A percentile compares a stretch with the other conserved stretches of the same genome.
Evolutionary conservation across 2,113 vertebrate species (phyloP).

Genomic region (Bettongia penicillata): DNA sequence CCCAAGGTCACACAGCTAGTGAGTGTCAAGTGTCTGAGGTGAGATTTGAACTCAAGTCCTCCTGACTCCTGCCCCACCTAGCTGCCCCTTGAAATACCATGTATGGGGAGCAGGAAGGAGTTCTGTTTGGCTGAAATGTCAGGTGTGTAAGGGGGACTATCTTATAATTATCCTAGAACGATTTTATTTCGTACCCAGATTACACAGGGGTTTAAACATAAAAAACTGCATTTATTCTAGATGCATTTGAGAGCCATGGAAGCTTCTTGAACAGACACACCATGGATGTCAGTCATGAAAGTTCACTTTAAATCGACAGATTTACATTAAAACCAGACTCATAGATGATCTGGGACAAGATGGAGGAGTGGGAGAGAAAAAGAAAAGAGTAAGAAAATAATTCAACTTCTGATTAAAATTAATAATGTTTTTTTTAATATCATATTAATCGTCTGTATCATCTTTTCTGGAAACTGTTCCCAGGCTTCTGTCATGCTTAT

Average conservation of each 20-base stretch:
- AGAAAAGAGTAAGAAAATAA: neutral
- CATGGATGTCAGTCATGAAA: neutral
- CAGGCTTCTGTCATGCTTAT: conserved; percentile 71
- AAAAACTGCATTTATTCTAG: neutral
- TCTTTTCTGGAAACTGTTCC: conserved; percentile 71
- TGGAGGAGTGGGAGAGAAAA: neutral
- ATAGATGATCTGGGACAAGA: neutral
- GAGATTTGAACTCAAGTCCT: no score
- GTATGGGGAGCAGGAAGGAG: neutral
- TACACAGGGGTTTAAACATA: neutral
- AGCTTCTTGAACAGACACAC: neutral
- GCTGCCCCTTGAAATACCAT: neutral
- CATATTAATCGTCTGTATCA: conserved; percentile 45
- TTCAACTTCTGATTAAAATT: neutral
- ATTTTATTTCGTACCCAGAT: neutral
- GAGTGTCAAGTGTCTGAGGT: no score
- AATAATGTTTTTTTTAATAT: neutral
- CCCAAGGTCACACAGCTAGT: no score
- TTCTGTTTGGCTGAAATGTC: neutral
- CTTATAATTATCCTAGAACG: neutral
- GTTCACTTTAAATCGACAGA: neutral
- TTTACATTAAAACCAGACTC: neutral
- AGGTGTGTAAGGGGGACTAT: neutral
- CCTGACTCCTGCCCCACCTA: no score
- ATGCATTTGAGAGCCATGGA: neutral